These are phyloP conservation scores for Ectobius pallidus DNA, from an alignment of 2,888 invertebrate species.

Conservation along the genomic window DNA sequence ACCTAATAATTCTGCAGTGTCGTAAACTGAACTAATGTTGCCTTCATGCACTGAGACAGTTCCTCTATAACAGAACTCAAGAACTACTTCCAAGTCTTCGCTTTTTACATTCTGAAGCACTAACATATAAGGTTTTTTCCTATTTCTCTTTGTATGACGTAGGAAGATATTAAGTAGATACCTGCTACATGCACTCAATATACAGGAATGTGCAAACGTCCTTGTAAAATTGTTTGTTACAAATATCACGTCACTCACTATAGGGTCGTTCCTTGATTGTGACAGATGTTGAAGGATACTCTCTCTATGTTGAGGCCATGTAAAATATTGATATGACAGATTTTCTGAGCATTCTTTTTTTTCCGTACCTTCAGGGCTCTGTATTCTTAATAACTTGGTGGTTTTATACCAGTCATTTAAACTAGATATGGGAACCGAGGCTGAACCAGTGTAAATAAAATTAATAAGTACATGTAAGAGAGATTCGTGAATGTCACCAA, in stretches of 20 bases:
- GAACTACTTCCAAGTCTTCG: slow-evolving; percentile 37
- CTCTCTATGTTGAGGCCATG: slow-evolving; percentile 25
- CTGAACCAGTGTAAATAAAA: slow-evolving; percentile 32
- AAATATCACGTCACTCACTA: slow-evolving; percentile 34
- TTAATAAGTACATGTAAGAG: slow-evolving; percentile 29
- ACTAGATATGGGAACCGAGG: not conserved
- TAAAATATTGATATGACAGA: slow-evolving; percentile 13
- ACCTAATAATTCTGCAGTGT: slow-evolving; percentile 37
- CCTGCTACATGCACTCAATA: slow-evolving; percentile 33
- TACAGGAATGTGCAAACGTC: slow-evolving; percentile 30
- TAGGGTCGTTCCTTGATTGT: slow-evolving; percentile 19
- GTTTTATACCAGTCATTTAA: slow-evolving; percentile 17
- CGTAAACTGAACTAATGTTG: slow-evolving; percentile 21
- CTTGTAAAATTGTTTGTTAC: slow-evolving; percentile 28
- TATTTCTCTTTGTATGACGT: not conserved
- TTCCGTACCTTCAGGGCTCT: slow-evolving; percentile 3
- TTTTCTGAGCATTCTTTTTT: slow-evolving; percentile 2
- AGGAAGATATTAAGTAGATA: slow-evolving; percentile 32
- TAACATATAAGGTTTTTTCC: slow-evolving; percentile 32
- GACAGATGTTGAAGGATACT: slow-evolving; percentile 30
- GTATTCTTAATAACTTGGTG: slow-evolving; percentile 17
- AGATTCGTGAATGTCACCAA: slow-evolving; percentile 13
- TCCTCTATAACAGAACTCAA: slow-evolving; percentile 42
- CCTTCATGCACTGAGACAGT: slow-evolving; percentile 15
- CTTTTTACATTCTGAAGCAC: slow-evolving; percentile 34